Percentiles rank a stretch among this genome's conserved stretches.
Evolutionary conservation across 2,113 vertebrate genomes (phyloP).

Genomic region (Guaruba guarouba): DNA sequence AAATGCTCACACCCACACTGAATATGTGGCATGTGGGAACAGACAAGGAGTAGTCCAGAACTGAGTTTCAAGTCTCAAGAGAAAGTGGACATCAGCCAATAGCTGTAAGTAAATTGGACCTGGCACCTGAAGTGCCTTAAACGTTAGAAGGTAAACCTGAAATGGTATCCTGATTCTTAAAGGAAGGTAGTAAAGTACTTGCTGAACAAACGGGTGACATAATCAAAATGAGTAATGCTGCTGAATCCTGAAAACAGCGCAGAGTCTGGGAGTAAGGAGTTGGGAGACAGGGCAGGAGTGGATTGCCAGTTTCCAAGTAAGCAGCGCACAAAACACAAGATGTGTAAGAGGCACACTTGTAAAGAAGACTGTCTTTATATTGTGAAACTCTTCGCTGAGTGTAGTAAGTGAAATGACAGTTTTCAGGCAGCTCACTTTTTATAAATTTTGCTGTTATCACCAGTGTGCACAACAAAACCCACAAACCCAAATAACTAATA

Average conservation of each 20-base stretch:
- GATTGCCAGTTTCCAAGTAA: not conserved
- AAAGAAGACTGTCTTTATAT: not conserved
- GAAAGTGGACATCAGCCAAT: slow-evolving; percentile 58
- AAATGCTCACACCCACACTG: not conserved
- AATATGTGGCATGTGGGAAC: not conserved
- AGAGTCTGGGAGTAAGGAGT: not conserved
- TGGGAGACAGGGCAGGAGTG: not conserved
- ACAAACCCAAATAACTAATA: not conserved
- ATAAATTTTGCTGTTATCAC: not conserved
- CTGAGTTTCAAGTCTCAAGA: not conserved
- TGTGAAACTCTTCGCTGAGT: not conserved
- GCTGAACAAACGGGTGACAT: slow-evolving; percentile 50
- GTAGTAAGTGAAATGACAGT: not conserved
- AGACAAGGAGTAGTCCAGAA: not conserved
- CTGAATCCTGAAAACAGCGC: not conserved
- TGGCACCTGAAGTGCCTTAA: slow-evolving; percentile 73
- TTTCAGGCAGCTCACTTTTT: not conserved
- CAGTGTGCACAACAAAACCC: not conserved
- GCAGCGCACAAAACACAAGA: not conserved
- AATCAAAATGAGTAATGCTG: slow-evolving; percentile 53
- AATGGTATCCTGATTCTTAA: slow-evolving; percentile 64
- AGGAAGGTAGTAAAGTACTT: slow-evolving; percentile 55
- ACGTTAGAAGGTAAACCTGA: slow-evolving; percentile 63
- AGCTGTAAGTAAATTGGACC: slow-evolving; percentile 65
- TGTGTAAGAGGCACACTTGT: not conserved